Conservation (phyloP, 2,113 vertebrate genomes). For the Odontophorus gujanensis region DNA sequence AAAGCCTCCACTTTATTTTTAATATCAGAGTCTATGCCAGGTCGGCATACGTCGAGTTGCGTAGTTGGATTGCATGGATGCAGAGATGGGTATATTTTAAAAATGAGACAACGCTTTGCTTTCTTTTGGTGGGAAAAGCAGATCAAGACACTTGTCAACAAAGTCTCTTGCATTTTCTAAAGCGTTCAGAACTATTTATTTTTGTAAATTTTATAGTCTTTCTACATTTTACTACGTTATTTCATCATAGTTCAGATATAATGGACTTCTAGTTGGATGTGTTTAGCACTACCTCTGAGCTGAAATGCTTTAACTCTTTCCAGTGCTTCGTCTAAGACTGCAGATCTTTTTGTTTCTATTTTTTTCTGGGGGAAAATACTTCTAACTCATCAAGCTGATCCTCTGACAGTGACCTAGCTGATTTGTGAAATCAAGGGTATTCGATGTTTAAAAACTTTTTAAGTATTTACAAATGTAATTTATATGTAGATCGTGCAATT, state of each 20-base stretch:
- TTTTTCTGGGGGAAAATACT: conserved; percentile 23
- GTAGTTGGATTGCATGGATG: conserved; percentile 39
- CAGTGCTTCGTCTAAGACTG: conserved; percentile 72
- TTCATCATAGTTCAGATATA: conserved; percentile 71
- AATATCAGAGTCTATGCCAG: conserved; percentile 58
- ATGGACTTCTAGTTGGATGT: conserved; percentile 76
- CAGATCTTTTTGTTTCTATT: conserved; percentile 37
- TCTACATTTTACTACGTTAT: conserved; percentile 78
- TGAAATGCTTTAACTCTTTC: conserved; percentile 75
- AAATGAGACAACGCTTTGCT: conserved; percentile 53
- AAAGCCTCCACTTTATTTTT: conserved; percentile 76
- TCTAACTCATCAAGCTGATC: conserved; percentile 50
- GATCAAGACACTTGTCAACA: conserved; percentile 51
- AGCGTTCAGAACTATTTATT: conserved; percentile 78
- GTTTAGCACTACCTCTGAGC: conserved; percentile 81
- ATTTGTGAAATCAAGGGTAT: conserved; percentile 73
- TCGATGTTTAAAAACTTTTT: conserved; percentile 62
- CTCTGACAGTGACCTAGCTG: conserved; percentile 64
- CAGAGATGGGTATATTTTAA: conserved; percentile 73
- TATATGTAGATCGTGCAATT: conserved; percentile 77
- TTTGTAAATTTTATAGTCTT: conserved; percentile 81
- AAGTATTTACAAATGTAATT: conserved; percentile 74
- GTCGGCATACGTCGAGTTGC: conserved; percentile 29
- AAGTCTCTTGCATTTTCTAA: conserved; percentile 76
- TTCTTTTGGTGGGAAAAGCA: conserved; percentile 59